Evolutionary conservation across 2,797 vertebrate genomes (phyloP), one percentile per base, ranked within the genome.

Genomic region (Selene dorsalis): DNA sequence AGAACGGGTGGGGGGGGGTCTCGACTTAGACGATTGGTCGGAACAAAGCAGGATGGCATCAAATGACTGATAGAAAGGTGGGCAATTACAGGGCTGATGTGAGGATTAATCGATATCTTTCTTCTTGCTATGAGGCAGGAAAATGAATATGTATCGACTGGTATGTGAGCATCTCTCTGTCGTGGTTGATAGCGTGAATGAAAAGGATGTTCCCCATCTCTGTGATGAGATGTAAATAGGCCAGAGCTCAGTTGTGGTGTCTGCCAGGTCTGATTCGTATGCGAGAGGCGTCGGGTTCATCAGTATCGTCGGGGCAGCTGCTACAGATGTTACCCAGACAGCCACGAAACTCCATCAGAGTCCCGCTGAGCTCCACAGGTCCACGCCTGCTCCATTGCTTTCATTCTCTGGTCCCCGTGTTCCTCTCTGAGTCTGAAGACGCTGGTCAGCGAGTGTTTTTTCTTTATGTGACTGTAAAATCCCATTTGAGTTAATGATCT

Each of bases 1-100:
- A 66, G 59, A 82, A 83, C 85, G 7, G 57, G 28, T 0, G 41
- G 35, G 0, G 41, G 73, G 0, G 41, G 69, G 65, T 26, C 61
- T 20, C 22, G 32, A 14, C 41, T 78, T 64, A 62, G 22, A 69
- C 78, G 83, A 89, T 84, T 79, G 83, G 81, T 76, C 39, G 60
- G 56, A 87, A 82, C 80, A 70, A 84, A 83, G 64, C 57, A 30
- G 59, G 71, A 71, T 11, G 72, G 66, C 50, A 28, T 72, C 53
- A 69, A 20, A 67, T 80, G 83, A 84, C 78, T 84, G 88, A 91
- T 84, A 82, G 77, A 67, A 6, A 70, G 70, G 78, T 80, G 87
- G 50, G 70, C 74, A 72, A 83, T 88, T 85, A 69, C 57, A 71
- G 75, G 50, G 56, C 73, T 6, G 82, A 77, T 35, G 63, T 35